Evolutionary conservation across 2,888 invertebrate species (phyloP).

Genomic region (Cryptocephalus primarius): DNA sequence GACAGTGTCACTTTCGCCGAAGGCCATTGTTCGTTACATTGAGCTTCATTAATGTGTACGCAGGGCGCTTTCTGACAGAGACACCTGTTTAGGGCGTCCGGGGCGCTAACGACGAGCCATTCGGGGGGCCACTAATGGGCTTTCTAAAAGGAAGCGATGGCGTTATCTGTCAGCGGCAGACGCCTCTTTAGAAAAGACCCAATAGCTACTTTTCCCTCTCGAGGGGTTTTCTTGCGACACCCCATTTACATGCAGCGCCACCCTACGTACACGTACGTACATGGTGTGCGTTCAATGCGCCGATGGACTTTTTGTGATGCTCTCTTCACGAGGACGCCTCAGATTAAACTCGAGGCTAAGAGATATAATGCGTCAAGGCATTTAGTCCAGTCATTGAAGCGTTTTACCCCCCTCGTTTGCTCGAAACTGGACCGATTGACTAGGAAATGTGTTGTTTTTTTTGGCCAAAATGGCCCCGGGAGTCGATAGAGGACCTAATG

Average conservation of each 20-base stretch:
- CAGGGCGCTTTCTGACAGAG: conserved; percentile 25
- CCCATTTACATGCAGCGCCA: conserved; percentile 15
- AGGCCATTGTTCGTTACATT: conserved; percentile 7
- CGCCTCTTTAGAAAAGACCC: conserved; percentile 23
- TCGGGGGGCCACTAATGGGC: conserved; percentile 31
- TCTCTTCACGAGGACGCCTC: too few species aligned
- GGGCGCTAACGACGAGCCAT: conserved; percentile 30
- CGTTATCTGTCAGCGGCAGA: conserved; percentile 35
- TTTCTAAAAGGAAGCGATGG: conserved; percentile 29
- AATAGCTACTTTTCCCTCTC: conserved; percentile 15
- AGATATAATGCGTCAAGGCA: too few species aligned
- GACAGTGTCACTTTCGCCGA: conserved; percentile 13
- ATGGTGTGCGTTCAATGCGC: neutral
- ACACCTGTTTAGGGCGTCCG: conserved; percentile 30
- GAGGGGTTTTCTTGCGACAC: conserved; percentile 12
- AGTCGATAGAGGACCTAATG: too few species aligned
- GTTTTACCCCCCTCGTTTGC: too few species aligned
- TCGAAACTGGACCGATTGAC: too few species aligned
- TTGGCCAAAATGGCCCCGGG: too few species aligned
- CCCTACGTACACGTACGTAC: neutral
- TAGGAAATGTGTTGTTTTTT: too few species aligned
- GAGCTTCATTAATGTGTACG: conserved; percentile 24
- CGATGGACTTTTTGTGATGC: too few species aligned
- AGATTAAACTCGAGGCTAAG: too few species aligned
- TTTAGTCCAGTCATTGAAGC: too few species aligned